Evolutionary conservation across 2,888 invertebrate species (phyloP).

Genomic region (Diabrotica balteata): DNA sequence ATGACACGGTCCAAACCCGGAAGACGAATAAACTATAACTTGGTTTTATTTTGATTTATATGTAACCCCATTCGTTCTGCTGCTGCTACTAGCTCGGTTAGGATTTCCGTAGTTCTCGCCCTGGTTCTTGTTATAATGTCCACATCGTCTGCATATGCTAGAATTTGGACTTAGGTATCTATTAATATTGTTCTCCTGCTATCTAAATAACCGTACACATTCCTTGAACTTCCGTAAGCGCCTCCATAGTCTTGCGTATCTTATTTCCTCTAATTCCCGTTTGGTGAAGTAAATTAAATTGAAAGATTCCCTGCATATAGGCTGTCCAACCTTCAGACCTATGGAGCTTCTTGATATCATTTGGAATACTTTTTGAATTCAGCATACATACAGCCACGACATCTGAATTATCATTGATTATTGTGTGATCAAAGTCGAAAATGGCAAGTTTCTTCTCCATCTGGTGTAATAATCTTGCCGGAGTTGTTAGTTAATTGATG

Average conservation of each 20-base stretch:
- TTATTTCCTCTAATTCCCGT: conserved; percentile 62
- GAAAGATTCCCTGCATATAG: conserved; percentile 79
- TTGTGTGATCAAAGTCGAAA: conserved; percentile 84
- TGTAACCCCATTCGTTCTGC: no score
- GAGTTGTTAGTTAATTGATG: neutral
- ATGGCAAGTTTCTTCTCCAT: conserved; percentile 64
- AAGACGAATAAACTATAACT: no score
- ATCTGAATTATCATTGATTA: conserved; percentile 78
- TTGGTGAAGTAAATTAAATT: conserved; percentile 64
- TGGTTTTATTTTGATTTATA: no score
- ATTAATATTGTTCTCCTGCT: no score
- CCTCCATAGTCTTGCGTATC: conserved; percentile 64
- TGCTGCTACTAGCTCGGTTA: no score
- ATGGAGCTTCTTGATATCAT: conserved; percentile 64
- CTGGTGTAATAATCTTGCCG: no score
- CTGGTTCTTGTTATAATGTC: no score
- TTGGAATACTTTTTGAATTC: conserved; percentile 63
- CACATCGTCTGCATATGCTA: no score
- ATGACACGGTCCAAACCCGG: no score
- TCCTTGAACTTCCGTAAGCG: conserved; percentile 68
- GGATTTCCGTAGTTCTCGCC: no score
- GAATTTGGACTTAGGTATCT: no score
- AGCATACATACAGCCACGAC: conserved; percentile 70
- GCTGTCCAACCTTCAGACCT: conserved; percentile 72
- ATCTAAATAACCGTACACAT: conserved; percentile 70